Base-by-base conservation (phyloP, 2,888 invertebrate species). In the Pinctada fucata region DNA sequence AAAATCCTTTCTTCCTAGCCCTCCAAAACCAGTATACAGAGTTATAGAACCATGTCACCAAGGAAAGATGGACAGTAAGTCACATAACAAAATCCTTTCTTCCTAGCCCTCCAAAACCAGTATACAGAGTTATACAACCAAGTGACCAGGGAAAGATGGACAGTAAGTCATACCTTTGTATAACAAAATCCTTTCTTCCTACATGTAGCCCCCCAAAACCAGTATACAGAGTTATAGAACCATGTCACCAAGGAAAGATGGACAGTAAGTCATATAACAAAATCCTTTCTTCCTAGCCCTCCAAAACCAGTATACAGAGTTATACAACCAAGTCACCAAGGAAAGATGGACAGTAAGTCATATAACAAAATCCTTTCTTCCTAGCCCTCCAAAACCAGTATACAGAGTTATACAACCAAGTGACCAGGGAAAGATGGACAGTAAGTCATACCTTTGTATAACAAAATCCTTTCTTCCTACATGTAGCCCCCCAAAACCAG, bases 401-500 rank as follows among this genome's bases (percentile, higher is more conserved):
- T 31, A 31, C 31, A 31, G 31, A 31, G 31, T 31, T 31, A 31
- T 31, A 31, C 31, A 31, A 31, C 31, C 31, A 1, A 31, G 31
- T 31, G 0, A 31, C 31, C 31, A 31, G 1, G 31, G 31, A 31
- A 31, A 31, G 31, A 31, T 31, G 31, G 31, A 31, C 31, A 31
- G 31, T 31, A 1, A 31, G 31, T 31, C 31, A 31, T 1, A 31
- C n/a, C n/a, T n/a, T n/a, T n/a, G n/a, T 97, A 82, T 94, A 94
- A 52, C 95, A 95, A 85, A 97, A 97, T 93, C 94, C 94, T 78
- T 97, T 97, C 93, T 96, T 96, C 89, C 93, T n/a, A n/a, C n/a
- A n/a, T n/a, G n/a, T 94, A 87, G 94, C 95, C 88, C 93, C 97
- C 6, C 94, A 94, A 90, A 94, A 93, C 70, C 94, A 95, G 82